Conservation (phyloP, 2,113 vertebrate genomes). For the Oreamnos americanus region DNA sequence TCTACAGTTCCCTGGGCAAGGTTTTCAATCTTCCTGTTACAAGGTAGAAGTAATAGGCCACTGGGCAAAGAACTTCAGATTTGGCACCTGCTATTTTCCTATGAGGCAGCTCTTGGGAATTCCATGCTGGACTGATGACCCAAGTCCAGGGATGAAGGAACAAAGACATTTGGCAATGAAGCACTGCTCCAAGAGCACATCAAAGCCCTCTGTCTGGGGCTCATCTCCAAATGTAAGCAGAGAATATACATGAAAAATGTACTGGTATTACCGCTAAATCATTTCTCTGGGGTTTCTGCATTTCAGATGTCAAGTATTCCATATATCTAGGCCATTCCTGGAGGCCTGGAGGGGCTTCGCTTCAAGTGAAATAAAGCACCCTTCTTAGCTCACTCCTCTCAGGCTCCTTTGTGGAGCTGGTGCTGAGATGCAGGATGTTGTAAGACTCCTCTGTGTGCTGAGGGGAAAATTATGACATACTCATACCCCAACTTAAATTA, state of each 20-base stretch:
- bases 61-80: background rate
- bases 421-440: background rate
- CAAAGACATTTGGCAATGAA: fast-evolving
- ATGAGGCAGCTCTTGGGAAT: background rate
- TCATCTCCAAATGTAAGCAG: background rate
- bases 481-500: background rate
- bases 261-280: fast-evolving
- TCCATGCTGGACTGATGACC: background rate
- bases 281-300: no score
- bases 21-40: background rate
- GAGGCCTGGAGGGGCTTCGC: background rate
- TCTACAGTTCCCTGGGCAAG: background rate
- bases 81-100: background rate
- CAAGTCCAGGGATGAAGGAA: background rate
- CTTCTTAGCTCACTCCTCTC: no score
- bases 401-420: background rate
- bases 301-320: background rate
- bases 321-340: background rate
- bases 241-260: fast-evolving
- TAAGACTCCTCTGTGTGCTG: background rate
- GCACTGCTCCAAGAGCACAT: background rate
- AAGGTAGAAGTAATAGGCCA: background rate
- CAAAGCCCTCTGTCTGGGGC: background rate
- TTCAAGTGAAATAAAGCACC: background rate
- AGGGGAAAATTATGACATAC: background rate